These are phyloP conservation scores for Diphyllodes magnificus DNA, from an alignment of 2,113 vertebrate species.

Conservation along the genomic window DNA sequence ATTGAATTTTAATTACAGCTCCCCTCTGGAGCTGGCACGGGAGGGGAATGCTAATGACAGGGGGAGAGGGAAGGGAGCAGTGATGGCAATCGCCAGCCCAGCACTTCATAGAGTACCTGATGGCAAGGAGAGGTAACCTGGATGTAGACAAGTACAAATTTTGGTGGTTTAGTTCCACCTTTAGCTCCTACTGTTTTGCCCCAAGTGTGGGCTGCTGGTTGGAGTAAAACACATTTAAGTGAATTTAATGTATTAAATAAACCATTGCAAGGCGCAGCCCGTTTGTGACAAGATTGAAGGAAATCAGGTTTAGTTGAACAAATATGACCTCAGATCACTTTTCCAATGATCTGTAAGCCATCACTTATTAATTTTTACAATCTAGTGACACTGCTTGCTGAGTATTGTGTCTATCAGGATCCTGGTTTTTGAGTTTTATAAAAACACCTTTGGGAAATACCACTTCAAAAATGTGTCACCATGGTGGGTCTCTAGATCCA, in stretches of 20 bases:
- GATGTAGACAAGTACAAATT: not conserved
- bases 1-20: conserved; percentile 66
- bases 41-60: conserved; percentile 42
- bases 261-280: not conserved
- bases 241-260: not conserved
- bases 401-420: not conserved
- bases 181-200: not conserved
- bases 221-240: not conserved
- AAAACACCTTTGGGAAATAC: not conserved
- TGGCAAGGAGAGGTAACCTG: not conserved
- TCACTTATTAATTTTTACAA: not conserved
- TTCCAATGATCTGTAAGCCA: not conserved
- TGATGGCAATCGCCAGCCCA: not conserved
- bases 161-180: not conserved
- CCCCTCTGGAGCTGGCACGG: conserved; percentile 6
- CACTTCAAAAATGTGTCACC: not conserved
- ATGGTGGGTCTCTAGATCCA: not conserved
- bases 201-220: not conserved
- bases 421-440: not conserved
- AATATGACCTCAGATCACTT: not conserved
- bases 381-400: not conserved
- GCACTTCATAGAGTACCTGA: not conserved
- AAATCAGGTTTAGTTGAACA: not conserved
- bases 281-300: not conserved
- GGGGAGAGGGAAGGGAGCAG: conserved; percentile 7